Evolutionary conservation across 2,888 invertebrate genomes (phyloP).

Genomic region (Drosophila mercatorum): DNA sequence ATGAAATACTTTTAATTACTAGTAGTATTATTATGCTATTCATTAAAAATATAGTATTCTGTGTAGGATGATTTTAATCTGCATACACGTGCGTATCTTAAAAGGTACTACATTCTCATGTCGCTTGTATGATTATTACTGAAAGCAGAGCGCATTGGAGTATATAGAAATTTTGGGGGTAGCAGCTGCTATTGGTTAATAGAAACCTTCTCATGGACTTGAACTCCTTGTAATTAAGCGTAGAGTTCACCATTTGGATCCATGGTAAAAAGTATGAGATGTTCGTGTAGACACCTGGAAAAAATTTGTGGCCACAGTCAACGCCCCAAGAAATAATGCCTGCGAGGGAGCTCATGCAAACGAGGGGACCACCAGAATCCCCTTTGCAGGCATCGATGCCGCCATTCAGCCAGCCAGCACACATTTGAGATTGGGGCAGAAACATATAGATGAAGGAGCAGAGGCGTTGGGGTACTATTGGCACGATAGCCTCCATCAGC

Average conservation of each 20-base stretch:
- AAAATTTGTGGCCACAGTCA: conserved; percentile 40
- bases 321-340: conserved; percentile 51
- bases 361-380: conserved; percentile 48
- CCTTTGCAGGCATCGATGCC: conserved; percentile 58
- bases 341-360: conserved; percentile 25
- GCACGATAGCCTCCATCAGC: conserved; percentile 45
- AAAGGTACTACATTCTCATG: not conserved
- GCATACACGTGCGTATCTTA: not conserved
- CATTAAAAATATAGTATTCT: not conserved
- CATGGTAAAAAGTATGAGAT: conserved; percentile 29
- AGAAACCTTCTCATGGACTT: not conserved
- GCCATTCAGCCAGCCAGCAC: conserved; percentile 60
- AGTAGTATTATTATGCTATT: not conserved
- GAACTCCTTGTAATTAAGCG: conserved; percentile 32
- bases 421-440: conserved; percentile 52
- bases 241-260: conserved; percentile 25
- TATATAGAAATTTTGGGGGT: not conserved
- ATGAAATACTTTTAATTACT: no score
- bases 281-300: conserved; percentile 52
- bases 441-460: conserved; percentile 47
- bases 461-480: conserved; percentile 33
- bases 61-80: not conserved
- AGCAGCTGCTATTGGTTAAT: not conserved
- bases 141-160: not conserved
- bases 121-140: not conserved